Conservation (phyloP, 1,140 invertebrate species). For the Anagrus nilaparvatae region DNA sequence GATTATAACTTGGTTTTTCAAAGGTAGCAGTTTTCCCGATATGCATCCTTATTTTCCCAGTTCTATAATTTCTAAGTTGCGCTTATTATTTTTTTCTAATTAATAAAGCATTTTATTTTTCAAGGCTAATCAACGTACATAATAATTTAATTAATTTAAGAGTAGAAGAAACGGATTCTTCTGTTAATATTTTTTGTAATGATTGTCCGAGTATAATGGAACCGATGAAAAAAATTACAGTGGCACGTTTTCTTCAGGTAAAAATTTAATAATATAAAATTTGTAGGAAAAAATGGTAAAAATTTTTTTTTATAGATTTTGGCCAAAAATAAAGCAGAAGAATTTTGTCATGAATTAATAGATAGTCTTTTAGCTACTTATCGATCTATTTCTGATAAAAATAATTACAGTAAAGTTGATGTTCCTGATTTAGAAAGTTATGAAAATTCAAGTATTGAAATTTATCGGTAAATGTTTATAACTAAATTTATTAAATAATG, state of each 20-base stretch:
- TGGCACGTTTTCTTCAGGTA: conserved; percentile 39
- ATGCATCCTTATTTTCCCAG: too few species aligned
- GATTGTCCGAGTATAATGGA: conserved; percentile 47
- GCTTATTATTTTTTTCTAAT: too few species aligned
- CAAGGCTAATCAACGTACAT: conserved; percentile 28
- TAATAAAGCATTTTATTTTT: conserved; percentile 5
- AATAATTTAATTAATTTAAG: conserved; percentile 25
- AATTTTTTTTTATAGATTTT: conserved; percentile 31
- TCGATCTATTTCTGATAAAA: conserved; percentile 18
- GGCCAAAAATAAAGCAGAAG: conserved; percentile 38
- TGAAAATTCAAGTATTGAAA: conserved; percentile 46
- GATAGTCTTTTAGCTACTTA: conserved; percentile 39
- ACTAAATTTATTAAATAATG: neutral
- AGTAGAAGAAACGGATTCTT: conserved; percentile 18
- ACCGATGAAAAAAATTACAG: conserved; percentile 44
- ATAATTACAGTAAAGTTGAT: conserved; percentile 13
- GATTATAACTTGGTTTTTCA: too few species aligned
- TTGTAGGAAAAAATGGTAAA: neutral
- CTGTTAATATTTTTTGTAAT: conserved; percentile 36
- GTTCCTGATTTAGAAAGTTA: conserved; percentile 35
- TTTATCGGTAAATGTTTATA: conserved; percentile 34
- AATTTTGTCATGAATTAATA: conserved; percentile 43
- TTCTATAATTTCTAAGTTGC: too few species aligned
- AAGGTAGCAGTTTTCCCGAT: too few species aligned
- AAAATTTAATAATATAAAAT: neutral